Evolutionary conservation across 1,140 invertebrate species (phyloP).

Genomic region (Drusus annulatus): DNA sequence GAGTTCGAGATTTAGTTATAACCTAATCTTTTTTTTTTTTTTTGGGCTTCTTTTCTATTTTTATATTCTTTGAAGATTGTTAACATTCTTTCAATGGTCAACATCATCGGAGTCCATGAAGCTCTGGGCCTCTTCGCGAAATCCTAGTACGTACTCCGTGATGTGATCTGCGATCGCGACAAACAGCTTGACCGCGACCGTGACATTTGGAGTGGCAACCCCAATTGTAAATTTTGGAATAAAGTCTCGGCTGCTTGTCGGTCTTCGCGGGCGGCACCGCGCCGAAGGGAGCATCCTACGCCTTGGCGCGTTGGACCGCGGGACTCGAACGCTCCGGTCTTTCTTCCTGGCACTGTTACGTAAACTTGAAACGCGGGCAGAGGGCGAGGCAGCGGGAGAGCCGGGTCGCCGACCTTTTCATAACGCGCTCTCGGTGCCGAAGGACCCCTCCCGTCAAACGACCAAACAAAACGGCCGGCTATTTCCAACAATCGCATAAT

Average conservation of each 20-base stretch:
- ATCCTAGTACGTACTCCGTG: too few species aligned
- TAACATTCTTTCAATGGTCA: too few species aligned
- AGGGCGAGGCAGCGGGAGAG: not conserved
- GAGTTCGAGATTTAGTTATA: too few species aligned
- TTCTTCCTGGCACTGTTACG: not conserved
- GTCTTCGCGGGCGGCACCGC: not conserved
- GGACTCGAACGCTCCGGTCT: not conserved
- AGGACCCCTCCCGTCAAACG: conserved; percentile 8
- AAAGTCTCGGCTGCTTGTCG: not conserved
- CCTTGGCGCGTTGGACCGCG: not conserved
- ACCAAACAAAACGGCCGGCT: not conserved
- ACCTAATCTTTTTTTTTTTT: too few species aligned
- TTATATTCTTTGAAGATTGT: too few species aligned
- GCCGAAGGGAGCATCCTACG: not conserved
- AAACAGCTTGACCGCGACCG: not conserved
- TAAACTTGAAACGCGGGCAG: conserved; percentile 9
- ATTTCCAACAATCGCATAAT: conserved; percentile 17
- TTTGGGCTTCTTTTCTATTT: too few species aligned
- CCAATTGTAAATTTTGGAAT: not conserved
- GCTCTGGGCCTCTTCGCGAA: too few species aligned
- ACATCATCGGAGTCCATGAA: too few species aligned
- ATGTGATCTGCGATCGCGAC: too few species aligned
- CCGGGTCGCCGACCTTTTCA: conserved; percentile 28
- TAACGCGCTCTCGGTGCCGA: not conserved
- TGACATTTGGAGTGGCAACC: not conserved